These are phyloP conservation scores for Trichacis sp. DNA, from an alignment of 2,888 invertebrate species.

Conservation along the genomic window DNA sequence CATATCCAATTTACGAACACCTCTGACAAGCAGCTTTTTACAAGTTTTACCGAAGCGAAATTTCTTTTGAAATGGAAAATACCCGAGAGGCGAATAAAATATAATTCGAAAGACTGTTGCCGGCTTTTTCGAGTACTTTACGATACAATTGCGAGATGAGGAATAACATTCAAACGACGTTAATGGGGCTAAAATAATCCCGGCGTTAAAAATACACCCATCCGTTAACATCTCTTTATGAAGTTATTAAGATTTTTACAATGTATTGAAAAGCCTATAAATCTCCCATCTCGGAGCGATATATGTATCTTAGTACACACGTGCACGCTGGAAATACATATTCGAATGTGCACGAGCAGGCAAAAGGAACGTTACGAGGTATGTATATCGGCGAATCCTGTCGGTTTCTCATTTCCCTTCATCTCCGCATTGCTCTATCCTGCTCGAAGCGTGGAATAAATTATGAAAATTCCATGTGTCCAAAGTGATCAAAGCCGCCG, in stretches of 20 bases:
- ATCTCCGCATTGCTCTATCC: constrained; percentile 15
- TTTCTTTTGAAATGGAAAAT: background rate
- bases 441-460: constrained; percentile 53
- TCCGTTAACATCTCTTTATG: background rate
- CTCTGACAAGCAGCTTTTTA: no score
- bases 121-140: no score
- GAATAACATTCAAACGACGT: background rate
- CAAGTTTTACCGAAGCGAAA: no score
- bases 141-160: no score
- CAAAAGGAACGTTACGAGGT: constrained; percentile 9
- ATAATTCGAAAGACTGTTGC: no score
- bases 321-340: constrained; percentile 3
- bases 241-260: constrained; percentile 3
- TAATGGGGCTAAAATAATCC: background rate
- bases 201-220: background rate
- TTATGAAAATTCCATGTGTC: constrained; percentile 63
- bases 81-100: background rate
- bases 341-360: constrained; percentile 6
- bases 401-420: constrained; percentile 17
- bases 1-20: background rate
- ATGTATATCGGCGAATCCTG: constrained; percentile 14
- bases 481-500: constrained; percentile 62
- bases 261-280: constrained; percentile 6
- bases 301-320: background rate
- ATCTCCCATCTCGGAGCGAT: constrained; percentile 2